phyloP scores from a whole-genome alignment of 1,140 invertebrate genomes.

The Mya arenaria region DNA sequence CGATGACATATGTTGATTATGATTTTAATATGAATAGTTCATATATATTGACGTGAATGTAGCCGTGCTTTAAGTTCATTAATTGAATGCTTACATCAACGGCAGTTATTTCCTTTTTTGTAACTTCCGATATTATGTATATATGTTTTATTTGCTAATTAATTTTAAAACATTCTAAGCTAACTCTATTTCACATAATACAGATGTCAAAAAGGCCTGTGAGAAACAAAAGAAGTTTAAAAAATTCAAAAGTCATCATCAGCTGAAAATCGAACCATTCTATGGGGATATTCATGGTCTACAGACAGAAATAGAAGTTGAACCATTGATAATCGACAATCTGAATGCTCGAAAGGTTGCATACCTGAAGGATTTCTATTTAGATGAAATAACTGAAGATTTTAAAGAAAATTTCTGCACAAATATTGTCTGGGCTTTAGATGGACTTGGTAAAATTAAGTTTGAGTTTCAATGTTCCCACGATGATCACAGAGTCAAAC shows the following conservation, averaged over 20 bases:
- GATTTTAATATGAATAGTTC: background rate
- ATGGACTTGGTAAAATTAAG: background rate
- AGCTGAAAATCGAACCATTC: background rate
- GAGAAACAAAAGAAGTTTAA: background rate
- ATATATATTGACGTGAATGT: background rate
- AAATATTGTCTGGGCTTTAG: background rate
- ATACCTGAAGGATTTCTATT: constrained; percentile 22
- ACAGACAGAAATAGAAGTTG: background rate
- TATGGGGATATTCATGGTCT: background rate
- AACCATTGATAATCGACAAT: background rate
- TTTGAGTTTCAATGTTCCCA: constrained; percentile 18
- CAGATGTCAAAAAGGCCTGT: constrained; percentile 6
- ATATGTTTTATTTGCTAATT: background rate
- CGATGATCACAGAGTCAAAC: background rate
- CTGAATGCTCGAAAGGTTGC: background rate
- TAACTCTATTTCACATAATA: background rate
- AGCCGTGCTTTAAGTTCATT: too few relatives aligned
- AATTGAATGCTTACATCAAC: too few relatives aligned
- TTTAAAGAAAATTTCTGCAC: background rate
- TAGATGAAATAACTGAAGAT: constrained; percentile 1
- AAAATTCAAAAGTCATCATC: background rate
- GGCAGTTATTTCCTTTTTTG: background rate
- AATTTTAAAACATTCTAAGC: background rate
- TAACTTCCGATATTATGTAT: background rate
- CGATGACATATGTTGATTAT: too few relatives aligned